These are phyloP conservation scores for Carlito syrichta DNA, from an alignment of 2,113 vertebrate genomes.

Conservation along the genomic window DNA sequence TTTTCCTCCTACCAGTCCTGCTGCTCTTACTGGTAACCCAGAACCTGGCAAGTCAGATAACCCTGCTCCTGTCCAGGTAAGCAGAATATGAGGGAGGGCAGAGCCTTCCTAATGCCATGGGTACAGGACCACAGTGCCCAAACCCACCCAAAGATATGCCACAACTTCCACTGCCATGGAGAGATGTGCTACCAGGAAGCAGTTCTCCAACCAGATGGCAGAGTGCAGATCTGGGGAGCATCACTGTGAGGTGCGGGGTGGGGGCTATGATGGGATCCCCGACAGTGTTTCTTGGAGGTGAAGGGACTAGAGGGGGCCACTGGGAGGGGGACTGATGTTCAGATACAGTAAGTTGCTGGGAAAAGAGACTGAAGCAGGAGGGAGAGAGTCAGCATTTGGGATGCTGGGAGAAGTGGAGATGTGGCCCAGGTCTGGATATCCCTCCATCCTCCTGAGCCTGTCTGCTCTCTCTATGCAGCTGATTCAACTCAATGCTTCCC, in stretches of 20 bases:
- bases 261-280: background rate
- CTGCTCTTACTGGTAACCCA: background rate
- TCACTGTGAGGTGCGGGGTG: background rate
- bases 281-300: background rate
- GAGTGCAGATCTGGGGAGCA: background rate
- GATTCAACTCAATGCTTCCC: slow-evolving; percentile 57
- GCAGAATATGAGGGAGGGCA: background rate
- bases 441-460: background rate
- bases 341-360: background rate
- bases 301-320: background rate
- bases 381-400: background rate
- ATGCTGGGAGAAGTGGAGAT: background rate
- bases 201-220: background rate
- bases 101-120: background rate
- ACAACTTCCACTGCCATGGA: slow-evolving; percentile 56
- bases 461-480: slow-evolving; percentile 74
- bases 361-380: background rate
- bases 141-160: slow-evolving; percentile 50
- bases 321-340: background rate
- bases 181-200: slow-evolving; percentile 61
- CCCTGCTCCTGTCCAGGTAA: background rate
- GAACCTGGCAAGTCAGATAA: background rate
- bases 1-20: background rate
- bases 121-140: background rate
- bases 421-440: background rate